A percentile compares a stretch with the other conserved stretches of the same genome.
These are phyloP conservation scores for Orthosia gothica DNA, from an alignment of 2,888 invertebrate species.

Conservation along the genomic window DNA sequence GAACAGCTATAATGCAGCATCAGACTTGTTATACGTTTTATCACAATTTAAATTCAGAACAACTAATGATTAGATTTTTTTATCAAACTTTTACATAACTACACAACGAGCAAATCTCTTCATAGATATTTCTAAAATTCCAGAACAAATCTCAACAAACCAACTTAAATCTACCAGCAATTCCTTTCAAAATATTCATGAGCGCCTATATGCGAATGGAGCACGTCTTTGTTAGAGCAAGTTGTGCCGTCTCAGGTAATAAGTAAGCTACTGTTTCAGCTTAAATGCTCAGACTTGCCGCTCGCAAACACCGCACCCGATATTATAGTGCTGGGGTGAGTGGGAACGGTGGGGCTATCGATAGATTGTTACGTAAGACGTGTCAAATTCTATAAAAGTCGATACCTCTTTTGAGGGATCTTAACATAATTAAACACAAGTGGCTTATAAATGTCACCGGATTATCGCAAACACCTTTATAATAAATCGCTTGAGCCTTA, in stretches of 20 bases:
- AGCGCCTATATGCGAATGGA: constrained; percentile 52
- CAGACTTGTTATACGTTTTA: too few species aligned
- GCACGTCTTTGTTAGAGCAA: constrained; percentile 73
- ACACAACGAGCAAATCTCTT: too few species aligned
- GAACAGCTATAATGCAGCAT: too few species aligned
- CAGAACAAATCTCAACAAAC: neutral
- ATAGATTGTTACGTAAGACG: constrained; percentile 19
- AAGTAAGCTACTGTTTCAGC: constrained; percentile 91
- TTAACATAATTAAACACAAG: too few species aligned
- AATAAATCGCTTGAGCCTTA: too few species aligned
- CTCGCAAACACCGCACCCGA: constrained; percentile 80
- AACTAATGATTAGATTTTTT: too few species aligned
- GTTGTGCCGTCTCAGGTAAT: constrained; percentile 90
- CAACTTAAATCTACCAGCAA: constrained; percentile 13
- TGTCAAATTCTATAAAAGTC: too few species aligned
- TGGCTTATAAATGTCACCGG: too few species aligned
- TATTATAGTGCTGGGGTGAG: constrained; percentile 64
- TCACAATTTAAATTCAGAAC: too few species aligned
- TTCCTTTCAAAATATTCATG: constrained; percentile 40
- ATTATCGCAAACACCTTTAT: too few species aligned
- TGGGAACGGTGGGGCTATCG: constrained; percentile 29
- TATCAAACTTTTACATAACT: too few species aligned
- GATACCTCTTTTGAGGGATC: too few species aligned
- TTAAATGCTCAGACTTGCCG: constrained; percentile 87
- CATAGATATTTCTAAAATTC: neutral